These are phyloP conservation scores for Equus przewalskii DNA, from an alignment of 2,113 vertebrate species.

Conservation along the genomic window DNA sequence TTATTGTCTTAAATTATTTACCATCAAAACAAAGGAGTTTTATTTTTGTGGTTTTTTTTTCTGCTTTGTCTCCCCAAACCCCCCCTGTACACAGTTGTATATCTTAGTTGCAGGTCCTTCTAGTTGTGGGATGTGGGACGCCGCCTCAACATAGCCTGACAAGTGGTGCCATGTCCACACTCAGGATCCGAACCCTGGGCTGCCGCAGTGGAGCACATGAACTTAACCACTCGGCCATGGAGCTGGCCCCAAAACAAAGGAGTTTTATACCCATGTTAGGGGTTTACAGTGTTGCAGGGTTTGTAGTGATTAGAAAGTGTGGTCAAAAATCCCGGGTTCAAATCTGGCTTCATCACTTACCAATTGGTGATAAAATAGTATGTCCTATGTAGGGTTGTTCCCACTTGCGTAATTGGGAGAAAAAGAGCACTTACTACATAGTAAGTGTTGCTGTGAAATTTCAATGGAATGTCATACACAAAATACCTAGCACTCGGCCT, in stretches of 20 bases:
- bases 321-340: neutral
- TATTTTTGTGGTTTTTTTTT: neutral
- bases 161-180: no score
- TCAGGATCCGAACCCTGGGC: no score
- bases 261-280: neutral
- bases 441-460: neutral
- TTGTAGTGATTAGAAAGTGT: neutral
- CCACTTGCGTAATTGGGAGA: neutral
- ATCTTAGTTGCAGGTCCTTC: no score
- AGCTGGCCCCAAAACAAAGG: neutral
- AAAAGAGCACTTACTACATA: neutral
- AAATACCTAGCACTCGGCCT: neutral
- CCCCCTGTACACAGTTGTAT: no score
- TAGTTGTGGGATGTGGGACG: no score
- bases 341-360: neutral
- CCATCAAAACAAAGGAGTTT: neutral
- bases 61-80: no score
- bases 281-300: neutral
- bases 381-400: accelerated
- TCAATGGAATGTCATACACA: neutral
- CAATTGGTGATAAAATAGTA: neutral
- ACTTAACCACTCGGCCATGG: no score
- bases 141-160: no score
- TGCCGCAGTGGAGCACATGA: no score
- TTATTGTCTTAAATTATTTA: neutral